Evolutionary conservation across 1,140 invertebrate species (phyloP).

Genomic region (Trypoxylus dichotomus): DNA sequence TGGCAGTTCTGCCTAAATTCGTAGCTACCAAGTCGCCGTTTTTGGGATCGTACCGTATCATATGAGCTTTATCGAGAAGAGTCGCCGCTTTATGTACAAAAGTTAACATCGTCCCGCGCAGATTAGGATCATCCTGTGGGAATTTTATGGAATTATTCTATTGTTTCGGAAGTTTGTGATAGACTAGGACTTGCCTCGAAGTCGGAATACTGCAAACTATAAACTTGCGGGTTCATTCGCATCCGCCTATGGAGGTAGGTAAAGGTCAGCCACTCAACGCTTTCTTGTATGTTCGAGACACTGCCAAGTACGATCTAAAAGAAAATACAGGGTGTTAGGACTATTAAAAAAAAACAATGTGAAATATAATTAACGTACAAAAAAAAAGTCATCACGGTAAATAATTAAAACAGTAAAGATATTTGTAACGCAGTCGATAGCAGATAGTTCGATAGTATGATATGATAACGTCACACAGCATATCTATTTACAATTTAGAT

Average conservation of each 20-base stretch:
- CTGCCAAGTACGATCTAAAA: slow-evolving; percentile 86
- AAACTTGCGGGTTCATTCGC: slow-evolving; percentile 85
- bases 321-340: slow-evolving; percentile 20
- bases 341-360: not conserved
- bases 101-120: slow-evolving; percentile 38
- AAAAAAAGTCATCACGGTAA: too few relatives aligned
- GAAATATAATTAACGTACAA: too few relatives aligned
- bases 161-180: not conserved
- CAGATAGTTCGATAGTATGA: too few relatives aligned
- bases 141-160: too few relatives aligned
- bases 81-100: slow-evolving; percentile 65
- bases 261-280: slow-evolving; percentile 96
- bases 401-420: too few relatives aligned
- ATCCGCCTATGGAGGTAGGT: slow-evolving; percentile 96
- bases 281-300: slow-evolving; percentile 93
- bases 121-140: slow-evolving; percentile 36
- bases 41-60: slow-evolving; percentile 88
- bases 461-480: too few relatives aligned
- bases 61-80: slow-evolving; percentile 86
- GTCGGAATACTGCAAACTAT: slow-evolving; percentile 47
- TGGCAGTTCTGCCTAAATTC: slow-evolving; percentile 94
- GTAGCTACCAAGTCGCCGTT: slow-evolving; percentile 74
- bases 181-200: slow-evolving; percentile 27
- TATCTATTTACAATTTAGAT: too few relatives aligned
- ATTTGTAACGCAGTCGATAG: too few relatives aligned